phyloP scores from a whole-genome alignment of 2,888 invertebrate genomes.

The Eristalis arbustorum region DNA sequence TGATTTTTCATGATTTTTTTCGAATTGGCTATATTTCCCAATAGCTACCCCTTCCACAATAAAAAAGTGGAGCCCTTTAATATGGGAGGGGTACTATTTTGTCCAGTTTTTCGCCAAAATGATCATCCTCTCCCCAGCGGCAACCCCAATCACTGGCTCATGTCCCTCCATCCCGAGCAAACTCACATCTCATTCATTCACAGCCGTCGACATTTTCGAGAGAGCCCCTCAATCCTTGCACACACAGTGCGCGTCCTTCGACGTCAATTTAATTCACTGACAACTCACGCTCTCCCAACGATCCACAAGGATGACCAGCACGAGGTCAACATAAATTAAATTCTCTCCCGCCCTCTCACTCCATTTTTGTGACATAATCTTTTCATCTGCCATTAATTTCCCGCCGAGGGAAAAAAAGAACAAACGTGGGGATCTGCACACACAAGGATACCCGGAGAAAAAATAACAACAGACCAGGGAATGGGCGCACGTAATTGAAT shows the following conservation, averaged over 20 bases:
- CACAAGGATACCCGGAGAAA: not conserved
- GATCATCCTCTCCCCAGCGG: too few relatives aligned
- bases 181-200: not conserved
- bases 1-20: too few relatives aligned
- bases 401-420: constrained; percentile 17
- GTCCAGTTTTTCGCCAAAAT: too few relatives aligned
- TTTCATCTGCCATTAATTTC: constrained; percentile 69
- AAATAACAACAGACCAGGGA: constrained; percentile 32
- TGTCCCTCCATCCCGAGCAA: not conserved
- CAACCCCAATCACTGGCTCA: too few relatives aligned
- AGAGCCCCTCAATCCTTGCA: not conserved
- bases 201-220: not conserved
- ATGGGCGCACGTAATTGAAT: constrained; percentile 62
- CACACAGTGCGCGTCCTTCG: not conserved
- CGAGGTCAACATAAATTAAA: constrained; percentile 21
- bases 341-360: not conserved
- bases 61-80: too few relatives aligned
- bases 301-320: not conserved
- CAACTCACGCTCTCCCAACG: not conserved
- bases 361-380: constrained; percentile 56
- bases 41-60: too few relatives aligned
- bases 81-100: too few relatives aligned
- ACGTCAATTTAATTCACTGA: constrained; percentile 49
- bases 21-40: too few relatives aligned
- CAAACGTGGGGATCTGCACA: not conserved